A percentile compares a stretch with the other conserved stretches of the same genome.
These are phyloP conservation scores for Anguilla japonica DNA, from an alignment of 2,113 vertebrate genomes.

Conservation along the genomic window DNA sequence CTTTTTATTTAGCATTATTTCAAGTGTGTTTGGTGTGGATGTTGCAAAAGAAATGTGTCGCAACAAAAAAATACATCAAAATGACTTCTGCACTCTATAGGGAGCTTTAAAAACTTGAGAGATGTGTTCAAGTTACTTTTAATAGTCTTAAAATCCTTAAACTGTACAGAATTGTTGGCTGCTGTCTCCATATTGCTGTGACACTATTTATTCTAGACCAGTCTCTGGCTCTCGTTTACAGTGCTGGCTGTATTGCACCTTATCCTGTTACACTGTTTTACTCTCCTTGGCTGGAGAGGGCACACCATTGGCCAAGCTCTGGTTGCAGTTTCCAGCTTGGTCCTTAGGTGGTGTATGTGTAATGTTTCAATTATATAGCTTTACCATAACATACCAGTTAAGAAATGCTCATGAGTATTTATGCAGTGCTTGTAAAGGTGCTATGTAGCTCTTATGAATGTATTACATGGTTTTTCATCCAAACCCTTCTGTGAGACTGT, in stretches of 20 bases:
- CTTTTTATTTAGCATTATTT: constrained; percentile 6
- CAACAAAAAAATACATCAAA: background rate
- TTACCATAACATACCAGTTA: background rate
- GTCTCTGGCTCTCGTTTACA: background rate
- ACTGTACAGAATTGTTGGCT: background rate
- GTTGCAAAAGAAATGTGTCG: background rate
- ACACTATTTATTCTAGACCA: background rate
- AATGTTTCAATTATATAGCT: no score
- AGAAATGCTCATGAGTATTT: background rate
- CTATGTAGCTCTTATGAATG: background rate
- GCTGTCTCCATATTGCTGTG: background rate
- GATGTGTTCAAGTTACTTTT: no score
- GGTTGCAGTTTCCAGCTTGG: background rate
- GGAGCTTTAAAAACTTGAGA: no score
- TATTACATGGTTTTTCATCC: background rate
- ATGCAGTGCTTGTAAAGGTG: background rate
- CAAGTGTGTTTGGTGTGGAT: background rate
- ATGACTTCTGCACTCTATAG: no score
- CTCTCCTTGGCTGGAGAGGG: background rate
- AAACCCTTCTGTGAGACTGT: background rate
- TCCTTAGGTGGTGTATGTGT: background rate
- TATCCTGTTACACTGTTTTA: constrained; percentile 19
- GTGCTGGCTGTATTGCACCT: background rate
- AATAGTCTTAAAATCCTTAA: background rate
- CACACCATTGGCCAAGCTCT: background rate